A percentile compares a stretch with the other conserved stretches of the same genome.
Conservation (phyloP, 2,888 invertebrate species). For the Cantharis rustica region DNA sequence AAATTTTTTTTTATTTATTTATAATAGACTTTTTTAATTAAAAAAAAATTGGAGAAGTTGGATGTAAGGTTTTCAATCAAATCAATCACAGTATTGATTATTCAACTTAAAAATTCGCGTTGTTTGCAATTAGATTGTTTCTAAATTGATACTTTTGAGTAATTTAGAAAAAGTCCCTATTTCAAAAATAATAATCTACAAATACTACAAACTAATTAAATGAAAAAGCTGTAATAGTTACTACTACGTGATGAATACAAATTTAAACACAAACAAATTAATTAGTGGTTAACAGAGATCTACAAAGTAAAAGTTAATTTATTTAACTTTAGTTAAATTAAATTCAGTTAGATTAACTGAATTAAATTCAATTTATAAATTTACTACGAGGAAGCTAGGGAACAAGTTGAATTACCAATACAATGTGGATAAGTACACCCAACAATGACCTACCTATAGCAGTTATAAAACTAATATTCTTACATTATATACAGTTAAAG, state of each 20-base stretch:
- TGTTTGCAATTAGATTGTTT: neutral
- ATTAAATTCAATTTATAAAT: neutral
- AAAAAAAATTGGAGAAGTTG: neutral
- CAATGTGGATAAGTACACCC: neutral
- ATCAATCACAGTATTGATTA: neutral
- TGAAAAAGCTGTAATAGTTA: neutral
- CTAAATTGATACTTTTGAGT: neutral
- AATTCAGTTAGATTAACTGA: neutral
- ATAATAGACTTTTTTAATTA: too few relatives aligned
- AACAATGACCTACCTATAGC: constrained; percentile 1
- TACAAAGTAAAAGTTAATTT: neutral
- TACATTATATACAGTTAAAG: neutral
- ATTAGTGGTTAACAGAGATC: neutral
- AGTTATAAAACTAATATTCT: neutral
- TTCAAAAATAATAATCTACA: neutral
- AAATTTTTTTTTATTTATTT: too few relatives aligned
- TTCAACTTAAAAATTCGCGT: neutral
- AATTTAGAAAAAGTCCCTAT: neutral
- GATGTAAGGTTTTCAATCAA: neutral
- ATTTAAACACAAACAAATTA: neutral
- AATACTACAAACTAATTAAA: neutral
- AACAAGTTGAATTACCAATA: constrained; percentile 14
- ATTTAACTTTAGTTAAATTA: neutral
- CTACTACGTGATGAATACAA: neutral
- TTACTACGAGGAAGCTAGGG: neutral